These are phyloP conservation scores for Dendropsophus ebraccatus DNA, from an alignment of 2,113 vertebrate species.

Conservation along the genomic window DNA sequence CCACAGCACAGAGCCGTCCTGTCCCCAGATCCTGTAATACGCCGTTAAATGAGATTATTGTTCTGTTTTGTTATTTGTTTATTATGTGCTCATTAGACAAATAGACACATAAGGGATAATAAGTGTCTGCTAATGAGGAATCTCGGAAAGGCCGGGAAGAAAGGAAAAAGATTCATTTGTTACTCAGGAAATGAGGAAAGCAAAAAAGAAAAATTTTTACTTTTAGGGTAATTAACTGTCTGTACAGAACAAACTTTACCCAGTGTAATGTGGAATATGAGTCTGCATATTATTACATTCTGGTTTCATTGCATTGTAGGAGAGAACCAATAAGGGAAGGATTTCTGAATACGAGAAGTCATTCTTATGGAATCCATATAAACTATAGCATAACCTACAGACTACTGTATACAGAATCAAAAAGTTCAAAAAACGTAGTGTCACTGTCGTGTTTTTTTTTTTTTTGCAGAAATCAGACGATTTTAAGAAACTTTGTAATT, in stretches of 20 bases:
- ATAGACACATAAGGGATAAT: conserved; percentile 46
- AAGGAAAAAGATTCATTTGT: conserved; percentile 33
- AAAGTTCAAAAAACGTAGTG: too few species aligned
- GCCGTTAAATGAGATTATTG: conserved; percentile 22
- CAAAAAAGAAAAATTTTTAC: conserved; percentile 31
- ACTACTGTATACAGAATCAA: too few species aligned
- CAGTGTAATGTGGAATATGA: not conserved
- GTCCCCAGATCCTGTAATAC: not conserved
- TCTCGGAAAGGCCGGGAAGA: conserved; percentile 32
- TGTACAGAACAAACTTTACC: not conserved
- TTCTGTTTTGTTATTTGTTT: conserved; percentile 16
- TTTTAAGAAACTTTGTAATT: too few species aligned
- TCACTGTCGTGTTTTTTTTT: too few species aligned
- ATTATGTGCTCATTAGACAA: conserved; percentile 39
- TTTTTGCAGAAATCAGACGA: too few species aligned
- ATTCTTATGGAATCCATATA: too few species aligned
- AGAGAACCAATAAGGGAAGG: not conserved
- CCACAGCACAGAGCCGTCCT: not conserved
- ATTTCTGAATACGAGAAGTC: not conserved
- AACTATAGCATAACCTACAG: too few species aligned
- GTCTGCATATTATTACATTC: not conserved
- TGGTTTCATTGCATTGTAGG: not conserved
- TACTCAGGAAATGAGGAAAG: conserved; percentile 25
- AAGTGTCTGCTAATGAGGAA: conserved; percentile 38
- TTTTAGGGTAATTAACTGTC: conserved; percentile 39